Evolutionary conservation across 1,140 invertebrate genomes (phyloP).

Genomic region (Anastatus disparis): DNA sequence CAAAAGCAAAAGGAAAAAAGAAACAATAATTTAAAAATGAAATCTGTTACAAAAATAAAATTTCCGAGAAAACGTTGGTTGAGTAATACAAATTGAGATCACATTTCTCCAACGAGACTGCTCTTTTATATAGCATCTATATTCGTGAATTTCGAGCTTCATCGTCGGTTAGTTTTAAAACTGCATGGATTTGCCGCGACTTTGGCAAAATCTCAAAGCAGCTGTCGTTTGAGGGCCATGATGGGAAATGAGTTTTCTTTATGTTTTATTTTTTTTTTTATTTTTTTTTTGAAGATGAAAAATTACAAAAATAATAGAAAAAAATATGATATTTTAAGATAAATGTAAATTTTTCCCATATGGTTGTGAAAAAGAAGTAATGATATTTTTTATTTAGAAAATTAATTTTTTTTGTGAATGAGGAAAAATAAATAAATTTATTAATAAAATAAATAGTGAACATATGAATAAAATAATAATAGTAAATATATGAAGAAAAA

Average conservation of each 20-base stretch:
- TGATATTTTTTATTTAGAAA: too few species aligned
- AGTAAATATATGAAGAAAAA: too few species aligned
- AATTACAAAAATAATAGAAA: slow-evolving; percentile 9
- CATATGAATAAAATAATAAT: too few species aligned
- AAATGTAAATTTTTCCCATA: too few species aligned
- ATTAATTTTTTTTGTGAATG: too few species aligned
- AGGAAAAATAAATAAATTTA: too few species aligned
- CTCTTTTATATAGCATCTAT: slow-evolving; percentile 25
- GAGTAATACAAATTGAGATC: slow-evolving; percentile 29
- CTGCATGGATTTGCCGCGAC: slow-evolving; percentile 8
- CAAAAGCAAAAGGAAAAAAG: not conserved
- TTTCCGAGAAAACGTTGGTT: slow-evolving; percentile 22
- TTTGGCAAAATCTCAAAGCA: slow-evolving; percentile 27
- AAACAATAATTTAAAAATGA: not conserved
- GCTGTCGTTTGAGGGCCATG: not conserved
- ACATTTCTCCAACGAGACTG: slow-evolving; percentile 25
- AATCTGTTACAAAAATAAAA: not conserved
- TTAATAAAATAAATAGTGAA: too few species aligned
- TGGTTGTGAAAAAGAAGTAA: too few species aligned
- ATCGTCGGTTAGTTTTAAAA: slow-evolving; percentile 4
- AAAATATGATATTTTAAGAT: too few species aligned
- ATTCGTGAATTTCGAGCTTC: slow-evolving; percentile 6
- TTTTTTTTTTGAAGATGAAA: not conserved
- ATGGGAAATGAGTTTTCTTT: slow-evolving; percentile 1
- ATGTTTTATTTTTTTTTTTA: too few species aligned